Conservation (phyloP, 1,140 invertebrate species). For the Aplysia californica region DNA sequence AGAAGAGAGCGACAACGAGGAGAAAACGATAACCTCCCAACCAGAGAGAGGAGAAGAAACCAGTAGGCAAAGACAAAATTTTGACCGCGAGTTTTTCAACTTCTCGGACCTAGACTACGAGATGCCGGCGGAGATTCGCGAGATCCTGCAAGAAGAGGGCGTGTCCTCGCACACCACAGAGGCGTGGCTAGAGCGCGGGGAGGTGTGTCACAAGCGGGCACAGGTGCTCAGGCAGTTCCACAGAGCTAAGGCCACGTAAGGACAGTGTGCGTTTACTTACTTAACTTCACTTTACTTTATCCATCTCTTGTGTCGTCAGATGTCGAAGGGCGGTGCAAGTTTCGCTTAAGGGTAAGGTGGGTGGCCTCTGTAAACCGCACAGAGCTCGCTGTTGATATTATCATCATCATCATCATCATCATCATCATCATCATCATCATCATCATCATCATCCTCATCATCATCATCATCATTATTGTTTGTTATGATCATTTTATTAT, state of each 20-base stretch:
- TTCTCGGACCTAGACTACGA: conserved; percentile 1
- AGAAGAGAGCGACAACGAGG: background rate
- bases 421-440: background rate
- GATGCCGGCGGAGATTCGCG: background rate
- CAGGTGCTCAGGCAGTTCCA: background rate
- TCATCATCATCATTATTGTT: background rate
- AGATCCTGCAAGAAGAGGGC: background rate
- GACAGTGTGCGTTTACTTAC: too few species aligned
- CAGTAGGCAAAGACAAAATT: background rate
- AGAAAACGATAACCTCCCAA: background rate
- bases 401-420: background rate
- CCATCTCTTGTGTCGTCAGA: too few species aligned
- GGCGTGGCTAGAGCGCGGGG: background rate
- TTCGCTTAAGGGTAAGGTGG: too few species aligned
- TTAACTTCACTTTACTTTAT: too few species aligned
- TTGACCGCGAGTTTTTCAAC: background rate
- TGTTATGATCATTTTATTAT: too few species aligned
- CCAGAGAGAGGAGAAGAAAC: background rate
- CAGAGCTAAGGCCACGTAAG: too few species aligned
- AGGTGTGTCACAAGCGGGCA: background rate
- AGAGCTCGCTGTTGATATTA: too few species aligned
- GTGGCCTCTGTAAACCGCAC: too few species aligned
- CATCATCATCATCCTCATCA: background rate
- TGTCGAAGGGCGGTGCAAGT: too few species aligned
- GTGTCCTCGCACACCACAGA: background rate